Evolutionary conservation across 2,888 invertebrate species (phyloP).

Genomic region (Mesochorus sp.): DNA sequence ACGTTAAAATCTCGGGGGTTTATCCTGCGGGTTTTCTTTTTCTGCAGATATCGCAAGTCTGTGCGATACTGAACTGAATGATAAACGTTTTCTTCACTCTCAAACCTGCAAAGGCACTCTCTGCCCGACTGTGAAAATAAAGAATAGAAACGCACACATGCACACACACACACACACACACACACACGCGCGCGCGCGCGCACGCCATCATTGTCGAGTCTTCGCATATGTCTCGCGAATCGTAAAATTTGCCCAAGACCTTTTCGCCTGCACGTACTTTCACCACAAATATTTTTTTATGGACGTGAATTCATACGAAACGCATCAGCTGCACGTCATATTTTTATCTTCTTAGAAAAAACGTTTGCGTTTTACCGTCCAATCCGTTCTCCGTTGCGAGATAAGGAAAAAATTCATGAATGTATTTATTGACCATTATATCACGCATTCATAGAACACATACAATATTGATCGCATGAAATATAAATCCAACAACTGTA

Average conservation of each 20-base stretch:
- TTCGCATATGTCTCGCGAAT: slow-evolving; percentile 10
- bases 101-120: slow-evolving; percentile 46
- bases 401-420: no score
- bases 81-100: slow-evolving; percentile 26
- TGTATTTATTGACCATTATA: no score
- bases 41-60: slow-evolving; percentile 24
- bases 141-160: slow-evolving; percentile 25
- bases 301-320: no score
- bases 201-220: slow-evolving; percentile 24
- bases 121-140: slow-evolving; percentile 45
- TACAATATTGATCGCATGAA: no score
- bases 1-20: no score
- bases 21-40: no score
- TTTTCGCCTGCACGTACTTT: slow-evolving; percentile 4
- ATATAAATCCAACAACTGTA: no score
- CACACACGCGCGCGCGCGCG: background rate
- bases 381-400: background rate
- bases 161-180: no score
- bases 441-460: no score
- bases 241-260: slow-evolving; percentile 42
- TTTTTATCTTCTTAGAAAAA: no score
- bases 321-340: no score
- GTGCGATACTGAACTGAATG: slow-evolving; percentile 36
- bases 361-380: no score
- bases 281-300: slow-evolving; percentile 20